A percentile compares a stretch with the other conserved stretches of the same genome.
These are phyloP conservation scores for Semotilus atromaculatus DNA, from an alignment of 2,797 vertebrate genomes.

Conservation along the genomic window DNA sequence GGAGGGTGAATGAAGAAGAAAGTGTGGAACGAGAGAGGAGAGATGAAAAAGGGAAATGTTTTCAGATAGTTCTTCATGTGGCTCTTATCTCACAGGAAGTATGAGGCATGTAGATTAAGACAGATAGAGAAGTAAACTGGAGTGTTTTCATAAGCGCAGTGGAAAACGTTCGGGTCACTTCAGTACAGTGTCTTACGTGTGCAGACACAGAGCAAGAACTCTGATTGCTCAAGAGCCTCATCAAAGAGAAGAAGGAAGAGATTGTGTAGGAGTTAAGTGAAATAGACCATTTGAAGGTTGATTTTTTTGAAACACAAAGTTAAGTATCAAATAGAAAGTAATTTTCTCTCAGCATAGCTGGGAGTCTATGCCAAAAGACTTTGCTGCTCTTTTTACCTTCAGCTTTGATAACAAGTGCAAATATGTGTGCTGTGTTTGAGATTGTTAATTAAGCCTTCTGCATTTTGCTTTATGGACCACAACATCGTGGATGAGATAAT, in stretches of 20 bases:
- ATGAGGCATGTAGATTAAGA: conserved; percentile 17
- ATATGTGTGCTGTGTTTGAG: conserved; percentile 5
- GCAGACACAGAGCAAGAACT: conserved; percentile 42
- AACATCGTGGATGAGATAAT: conserved; percentile 34
- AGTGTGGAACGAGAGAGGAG: not conserved
- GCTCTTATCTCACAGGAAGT: conserved; percentile 6
- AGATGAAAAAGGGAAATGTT: conserved; percentile 23
- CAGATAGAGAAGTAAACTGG: conserved; percentile 24
- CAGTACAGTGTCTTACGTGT: conserved; percentile 37
- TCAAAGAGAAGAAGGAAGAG: conserved; percentile 41
- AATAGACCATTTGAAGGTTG: conserved; percentile 19
- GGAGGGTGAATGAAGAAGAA: conserved; percentile 25
- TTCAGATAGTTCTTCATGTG: conserved; percentile 27
- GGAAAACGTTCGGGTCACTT: conserved; percentile 21
- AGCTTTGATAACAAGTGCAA: not conserved
- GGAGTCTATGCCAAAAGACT: not conserved
- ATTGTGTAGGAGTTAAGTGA: conserved; percentile 23
- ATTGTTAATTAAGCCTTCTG: conserved; percentile 15
- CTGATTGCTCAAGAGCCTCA: conserved; percentile 58
- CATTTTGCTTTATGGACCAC: conserved; percentile 29
- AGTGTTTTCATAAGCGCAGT: conserved; percentile 38
- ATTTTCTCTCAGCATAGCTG: not conserved
- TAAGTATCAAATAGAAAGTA: conserved; percentile 20
- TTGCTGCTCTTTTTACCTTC: conserved; percentile 27
- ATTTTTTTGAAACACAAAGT: conserved; percentile 21